Base-by-base conservation (phyloP, 2,113 vertebrate genomes). In the Archocentrus centrarchus region DNA sequence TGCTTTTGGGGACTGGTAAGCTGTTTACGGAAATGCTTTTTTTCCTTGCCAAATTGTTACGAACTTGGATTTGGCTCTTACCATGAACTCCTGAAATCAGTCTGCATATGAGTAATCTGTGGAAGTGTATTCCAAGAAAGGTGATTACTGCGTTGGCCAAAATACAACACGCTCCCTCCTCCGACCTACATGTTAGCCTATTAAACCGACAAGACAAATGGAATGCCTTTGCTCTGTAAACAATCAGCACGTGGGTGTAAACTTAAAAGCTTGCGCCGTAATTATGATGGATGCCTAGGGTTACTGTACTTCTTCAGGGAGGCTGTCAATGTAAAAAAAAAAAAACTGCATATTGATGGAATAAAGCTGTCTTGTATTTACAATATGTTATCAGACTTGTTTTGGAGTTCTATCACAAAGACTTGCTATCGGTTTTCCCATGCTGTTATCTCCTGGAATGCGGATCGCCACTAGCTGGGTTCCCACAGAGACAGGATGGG, bases 361-460 rank as follows among this genome's bases (percentile, higher is more conserved):
- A 75, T 70, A 88, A 89, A 89, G 86, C 60, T 13, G 58, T 76
- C 82, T 83, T 57, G 35, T 62, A 80, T 84, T 93, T 88, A 59
- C 81, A 86, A 82, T 47, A 32, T 37, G 77, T 73, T 90, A 88
- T 88, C 82, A 57, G 39, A 62, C 75, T 86, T 82, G 87, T 89
- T 89, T 89, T 90, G 90, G 89, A 90, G 82, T 18, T 13, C 77
- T 70, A 86, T 91, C 91, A 84, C 83, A 86, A 68, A 83, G 62
- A 75, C n/a, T 11, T 57, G 62, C 6, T 90, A 82, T 92, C 82
- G 5, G 76, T 77, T 88, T 89, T 84, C 93, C 85, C 84, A 84
- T 80, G 88, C 62, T 53, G 63, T 89, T 94, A 94, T 94, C 94
- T 85, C 58, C 32, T 79, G 92, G 93, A 94, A 95, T 94, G 93